Conservation (phyloP, 2,888 invertebrate genomes). For the Lydus trimaculatus region DNA sequence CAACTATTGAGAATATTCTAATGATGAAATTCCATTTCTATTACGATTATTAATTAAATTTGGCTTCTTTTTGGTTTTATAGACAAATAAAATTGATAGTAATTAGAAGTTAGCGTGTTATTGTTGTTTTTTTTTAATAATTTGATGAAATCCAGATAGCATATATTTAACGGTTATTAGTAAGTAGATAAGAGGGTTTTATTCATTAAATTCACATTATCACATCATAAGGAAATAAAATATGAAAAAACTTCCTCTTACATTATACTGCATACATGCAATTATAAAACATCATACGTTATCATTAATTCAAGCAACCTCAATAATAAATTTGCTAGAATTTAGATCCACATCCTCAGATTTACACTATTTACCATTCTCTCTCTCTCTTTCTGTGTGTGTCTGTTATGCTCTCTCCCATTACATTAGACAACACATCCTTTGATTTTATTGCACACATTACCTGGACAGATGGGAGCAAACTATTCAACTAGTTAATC, state of each 20-base stretch:
- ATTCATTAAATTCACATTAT: neutral
- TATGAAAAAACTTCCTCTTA: neutral
- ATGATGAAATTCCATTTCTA: neutral
- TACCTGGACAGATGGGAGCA: neutral
- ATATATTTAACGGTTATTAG: neutral
- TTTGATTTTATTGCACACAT: constrained; percentile 4
- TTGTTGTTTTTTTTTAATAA: neutral
- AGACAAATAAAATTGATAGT: neutral
- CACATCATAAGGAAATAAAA: neutral
- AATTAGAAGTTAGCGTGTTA: neutral
- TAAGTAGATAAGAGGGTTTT: neutral
- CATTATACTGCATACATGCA: neutral
- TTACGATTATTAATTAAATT: neutral
- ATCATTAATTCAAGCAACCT: neutral
- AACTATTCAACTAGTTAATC: constrained; percentile 6
- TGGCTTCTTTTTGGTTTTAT: neutral
- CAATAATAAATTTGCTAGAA: neutral
- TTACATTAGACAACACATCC: neutral
- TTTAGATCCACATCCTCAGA: neutral
- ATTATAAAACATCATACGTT: neutral
- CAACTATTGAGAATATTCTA: neutral
- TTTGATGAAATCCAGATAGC: neutral
- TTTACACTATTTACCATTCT: neutral
- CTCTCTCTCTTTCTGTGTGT: neutral
- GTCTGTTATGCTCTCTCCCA: neutral